These are phyloP conservation scores for Glaucopsyche alexis DNA, from an alignment of 2,888 invertebrate species.

Conservation along the genomic window DNA sequence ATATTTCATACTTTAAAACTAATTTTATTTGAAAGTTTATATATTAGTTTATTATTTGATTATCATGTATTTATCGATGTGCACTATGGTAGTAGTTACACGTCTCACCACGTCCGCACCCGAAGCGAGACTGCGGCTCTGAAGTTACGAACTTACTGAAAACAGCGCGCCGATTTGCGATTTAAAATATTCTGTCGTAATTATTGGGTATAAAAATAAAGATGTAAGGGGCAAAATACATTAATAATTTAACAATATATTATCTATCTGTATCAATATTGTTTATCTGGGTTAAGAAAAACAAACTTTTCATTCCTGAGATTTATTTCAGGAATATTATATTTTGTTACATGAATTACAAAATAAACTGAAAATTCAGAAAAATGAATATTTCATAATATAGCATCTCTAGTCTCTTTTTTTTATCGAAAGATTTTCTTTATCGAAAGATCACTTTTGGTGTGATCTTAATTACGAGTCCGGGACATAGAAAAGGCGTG, in stretches of 20 bases:
- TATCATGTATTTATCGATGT: not conserved
- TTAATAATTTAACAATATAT: too few species aligned
- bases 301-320: too few species aligned
- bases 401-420: not conserved
- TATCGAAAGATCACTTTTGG: slow-evolving; percentile 3
- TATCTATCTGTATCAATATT: too few species aligned
- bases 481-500: slow-evolving; percentile 17
- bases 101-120: not conserved
- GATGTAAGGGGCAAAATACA: too few species aligned
- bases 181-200: not conserved
- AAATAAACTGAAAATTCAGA: too few species aligned
- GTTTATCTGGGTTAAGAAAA: too few species aligned
- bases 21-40: too few species aligned
- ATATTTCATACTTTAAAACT: too few species aligned
- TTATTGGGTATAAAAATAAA: too few species aligned
- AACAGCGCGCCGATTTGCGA: slow-evolving; percentile 13
- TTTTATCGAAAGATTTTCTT: not conserved
- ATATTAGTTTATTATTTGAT: too few species aligned
- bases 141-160: slow-evolving; percentile 21
- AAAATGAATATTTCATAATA: not conserved
- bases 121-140: slow-evolving; percentile 27
- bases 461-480: slow-evolving; percentile 28
- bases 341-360: too few species aligned
- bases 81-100: not conserved
- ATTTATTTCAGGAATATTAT: too few species aligned